Evolutionary conservation across 2,113 vertebrate genomes (phyloP).

Genomic region (Sitta europaea): DNA sequence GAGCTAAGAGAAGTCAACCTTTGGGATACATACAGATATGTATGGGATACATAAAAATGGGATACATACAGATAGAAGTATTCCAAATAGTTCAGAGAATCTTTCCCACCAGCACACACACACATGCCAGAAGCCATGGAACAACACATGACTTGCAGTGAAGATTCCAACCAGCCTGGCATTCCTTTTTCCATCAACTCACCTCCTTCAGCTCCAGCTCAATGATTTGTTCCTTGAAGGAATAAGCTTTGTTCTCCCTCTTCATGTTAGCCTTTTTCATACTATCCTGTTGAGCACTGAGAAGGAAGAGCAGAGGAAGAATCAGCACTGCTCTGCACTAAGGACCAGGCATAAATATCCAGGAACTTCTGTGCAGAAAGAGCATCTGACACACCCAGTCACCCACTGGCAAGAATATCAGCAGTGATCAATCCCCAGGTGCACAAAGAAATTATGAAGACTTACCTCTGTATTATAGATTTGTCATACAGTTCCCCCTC

Average conservation of each 20-base stretch:
- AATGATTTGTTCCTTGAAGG: slow-evolving; percentile 98
- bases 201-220: slow-evolving; percentile 97
- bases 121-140: neutral
- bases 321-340: neutral
- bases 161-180: neutral
- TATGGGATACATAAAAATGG: too few relatives aligned
- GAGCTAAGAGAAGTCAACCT: neutral
- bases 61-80: neutral
- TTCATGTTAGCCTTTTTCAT: slow-evolving; percentile 94
- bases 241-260: slow-evolving; percentile 96
- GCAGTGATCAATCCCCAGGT: neutral
- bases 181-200: neutral
- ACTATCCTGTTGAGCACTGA: slow-evolving; percentile 91
- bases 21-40: neutral
- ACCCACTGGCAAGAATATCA: neutral
- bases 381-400: neutral
- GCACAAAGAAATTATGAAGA: neutral
- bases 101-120: neutral
- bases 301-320: neutral
- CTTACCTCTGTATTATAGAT: slow-evolving; percentile 91
- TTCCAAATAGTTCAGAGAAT: neutral
- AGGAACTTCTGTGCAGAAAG: neutral
- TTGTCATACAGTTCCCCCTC: slow-evolving; percentile 91
- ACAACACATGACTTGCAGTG: neutral
- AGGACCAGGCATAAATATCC: neutral